Base-by-base conservation (phyloP, 2,797 vertebrate genomes). In the Pampus argenteus region DNA sequence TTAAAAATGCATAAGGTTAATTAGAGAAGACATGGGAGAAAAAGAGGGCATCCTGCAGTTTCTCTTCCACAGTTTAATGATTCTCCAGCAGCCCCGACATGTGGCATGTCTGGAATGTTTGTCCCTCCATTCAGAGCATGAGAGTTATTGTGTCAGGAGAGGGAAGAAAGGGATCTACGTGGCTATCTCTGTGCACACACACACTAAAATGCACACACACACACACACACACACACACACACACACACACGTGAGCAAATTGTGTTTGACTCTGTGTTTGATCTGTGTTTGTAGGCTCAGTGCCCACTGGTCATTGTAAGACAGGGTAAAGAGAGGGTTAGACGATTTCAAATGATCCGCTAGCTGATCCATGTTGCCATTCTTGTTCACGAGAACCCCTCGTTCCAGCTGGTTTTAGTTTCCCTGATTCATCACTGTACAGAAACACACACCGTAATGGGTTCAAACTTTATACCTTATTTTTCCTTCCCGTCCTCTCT, bases 101-200 rank as follows among this genome's bases (percentile, higher is more conserved):
- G 92, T 87, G 94, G 94, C 91, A 94, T 95, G 89, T 88, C 76
- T 92, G 93, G 93, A 94, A 95, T 95, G 93, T 94, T 94, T 94
- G 93, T 92, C 86, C 91, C 87, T 89, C 91, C 82, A 92, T 92
- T 89, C 89, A 92, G 87, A 88, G 88, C 86, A 86, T 83, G 90
- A 91, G 88, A 91, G 90, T 90, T 92, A 94, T 93, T 94, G 93
- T 94, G 91, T 92, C 85, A 78, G 88, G 86, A 90, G 71, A 82
- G 78, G 78, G 79, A 87, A 86, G 83, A 90, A 91, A 83, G 70
- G 78, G 79, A 91, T 88, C 87, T 87, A 88, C 86, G 85, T 67
- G 59, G 82, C 82, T 87, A 87, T 92, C 88, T 89, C 65, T 86
- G 74, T 22, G 51, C 74, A 6, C 61, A 20, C 76, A n/a, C n/a